Base-by-base conservation (phyloP, 2,888 invertebrate genomes). In the Macrophya annulata region DNA sequence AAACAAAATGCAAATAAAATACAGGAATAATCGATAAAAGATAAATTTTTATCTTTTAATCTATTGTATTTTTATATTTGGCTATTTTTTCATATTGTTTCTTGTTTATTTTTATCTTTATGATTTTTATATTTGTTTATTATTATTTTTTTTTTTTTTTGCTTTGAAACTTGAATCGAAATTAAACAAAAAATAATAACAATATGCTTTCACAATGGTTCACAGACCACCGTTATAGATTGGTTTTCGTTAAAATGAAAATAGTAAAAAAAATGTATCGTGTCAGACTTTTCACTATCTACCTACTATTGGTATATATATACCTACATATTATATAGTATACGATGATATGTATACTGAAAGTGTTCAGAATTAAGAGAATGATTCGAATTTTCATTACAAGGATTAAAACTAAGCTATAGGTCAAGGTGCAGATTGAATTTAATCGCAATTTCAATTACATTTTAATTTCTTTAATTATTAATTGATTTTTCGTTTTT, bases 401-500 rank as follows among this genome's bases (percentile, higher is more conserved):
- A 31, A 15, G 45, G 43, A 5, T n/a, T 37, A 15, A 12, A 15
- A 51, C 5, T 0, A 45, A 45, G 45, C 25, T 45, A 74, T 45
- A 74, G 62, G n/a, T 85, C 85, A 40, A 79, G 21, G 83, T 31
- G 31, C 3, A 79, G 68, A 68, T 68, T 31, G 31, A 81, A 62
- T 85, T 37, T 9, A n/a, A 85, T 25, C 45, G 68, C 4, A 65
- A 81, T 68, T 81, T 68, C 68, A 21, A 85, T 85, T 37, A 45
- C 2, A 81, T 85, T 62, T 65, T 3, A 17, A 9, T 12, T 17
- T 31, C n/a, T 77, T n/a, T 55, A 5, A 21, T 6, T 31, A n/a
- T n/a, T n/a, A n/a, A n/a, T n/a, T n/a, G n/a, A n/a, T n/a, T 84
- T 68, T 51, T 79, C 62, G 55, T 25, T 55, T 43, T 71, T 85